Conservation (phyloP, 2,113 vertebrate species). For the Aepyceros melampus region DNA sequence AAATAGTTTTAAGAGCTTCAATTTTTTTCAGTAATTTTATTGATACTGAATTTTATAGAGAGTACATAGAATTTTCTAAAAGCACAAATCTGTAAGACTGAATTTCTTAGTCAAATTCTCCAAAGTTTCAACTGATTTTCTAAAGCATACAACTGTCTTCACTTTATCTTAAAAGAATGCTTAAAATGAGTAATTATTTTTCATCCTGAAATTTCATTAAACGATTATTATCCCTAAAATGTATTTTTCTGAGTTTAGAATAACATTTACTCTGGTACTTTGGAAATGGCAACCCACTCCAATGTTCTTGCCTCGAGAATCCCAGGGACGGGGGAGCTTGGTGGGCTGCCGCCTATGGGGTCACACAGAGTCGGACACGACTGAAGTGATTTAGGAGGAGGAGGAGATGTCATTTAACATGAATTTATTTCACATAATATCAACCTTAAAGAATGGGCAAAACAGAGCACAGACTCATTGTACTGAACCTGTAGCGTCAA, state of each 20-base stretch:
- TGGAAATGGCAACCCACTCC: too few species aligned
- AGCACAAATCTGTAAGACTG: not conserved
- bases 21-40: not conserved
- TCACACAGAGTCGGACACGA: too few species aligned
- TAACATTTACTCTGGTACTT: not conserved
- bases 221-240: not conserved
- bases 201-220: not conserved
- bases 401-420: constrained; percentile 8
- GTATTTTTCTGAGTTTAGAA: constrained; percentile 2
- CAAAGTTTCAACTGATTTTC: constrained; percentile 8
- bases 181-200: constrained; percentile 12
- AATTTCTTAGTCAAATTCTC: constrained; percentile 22
- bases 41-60: not conserved
- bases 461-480: not conserved
- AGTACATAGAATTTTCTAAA: constrained; percentile 19
- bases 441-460: not conserved
- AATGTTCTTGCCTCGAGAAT: too few species aligned
- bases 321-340: too few species aligned
- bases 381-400: too few species aligned
- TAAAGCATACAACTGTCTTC: not conserved
- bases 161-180: not conserved
- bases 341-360: too few species aligned
- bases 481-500: not conserved
- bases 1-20: not conserved
- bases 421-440: not conserved